Evolutionary conservation across 2,888 invertebrate species (phyloP), one percentile per base, ranked within the genome.

Genomic region (Oxyscelio sp.): DNA sequence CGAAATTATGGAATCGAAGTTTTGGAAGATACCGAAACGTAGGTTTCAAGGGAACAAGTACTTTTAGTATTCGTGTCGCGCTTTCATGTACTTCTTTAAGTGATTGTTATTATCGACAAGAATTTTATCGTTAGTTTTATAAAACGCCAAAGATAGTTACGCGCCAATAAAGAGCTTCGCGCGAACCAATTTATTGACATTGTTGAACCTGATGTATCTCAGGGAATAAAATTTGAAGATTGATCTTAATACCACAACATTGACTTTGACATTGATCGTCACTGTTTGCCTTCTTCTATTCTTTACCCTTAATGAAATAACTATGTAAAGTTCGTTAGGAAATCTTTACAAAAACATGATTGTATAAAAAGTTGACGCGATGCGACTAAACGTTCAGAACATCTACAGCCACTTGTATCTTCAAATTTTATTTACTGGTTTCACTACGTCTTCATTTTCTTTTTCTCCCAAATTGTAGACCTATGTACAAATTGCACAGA

Each of bases 401-500:
- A n/a, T 40, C 45, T 6, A 22, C 27, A 8, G 22, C 9, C 40
- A 54, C 21, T 45, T 38, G 34, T 43, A 66, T 73, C 73, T 73
- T 80, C 80, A 80, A 80, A 80, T 59, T 79, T 79, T 73, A 73
- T 65, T 73, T 40, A 45, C 48, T 66, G 15, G 15, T 58, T 45
- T 70, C n/a, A 40, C 2, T 13, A 9, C 11, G 4, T 11, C 11
- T 34, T 34, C 9, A 9, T 34, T 54, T 50, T 66, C 17, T 4
- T 48, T 59, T 43, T 66, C 21, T 48, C 27, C 19, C 17, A 40
- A 63, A 17, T 24, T 56, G 45, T 31, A 27, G 40, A 63, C 58
- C 75, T 75, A 77, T 82, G 31, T 82, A 75, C 70, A 82, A 71
- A 80, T 74, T 80, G 74, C 75, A 82, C 70, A 52, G 75, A 75